Base-by-base conservation (phyloP, 64 coral and sea anemone genomes). In the Porites lutea region DNA sequence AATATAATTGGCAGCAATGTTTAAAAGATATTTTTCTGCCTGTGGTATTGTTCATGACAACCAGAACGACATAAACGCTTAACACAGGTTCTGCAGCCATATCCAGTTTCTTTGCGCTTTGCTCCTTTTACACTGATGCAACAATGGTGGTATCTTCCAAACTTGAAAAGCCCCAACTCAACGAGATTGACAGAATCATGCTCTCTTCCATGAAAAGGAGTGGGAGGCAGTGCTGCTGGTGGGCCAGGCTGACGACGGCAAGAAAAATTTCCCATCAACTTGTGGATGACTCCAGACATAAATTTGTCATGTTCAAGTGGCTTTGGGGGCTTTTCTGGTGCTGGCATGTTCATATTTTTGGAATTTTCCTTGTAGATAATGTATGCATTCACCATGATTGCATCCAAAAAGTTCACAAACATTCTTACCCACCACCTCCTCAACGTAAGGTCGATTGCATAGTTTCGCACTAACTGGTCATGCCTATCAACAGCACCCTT, bases 401-500 rank as follows among this genome's bases (percentile, higher is more conserved):
- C 54, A 23, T 55, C 77, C n/a, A 79, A 57, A 15, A 79, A 18
- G 46, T 84, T 23, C 6, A 84, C 2, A 65, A 65, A 84, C 14
- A 84, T 84, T 45, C 60, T 59, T 2, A 84, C 16, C 81, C 81
- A 84, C 81, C 81, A 84, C 9, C 61, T 2, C 48, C 44, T 83
- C 8, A 59, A 83, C 60, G 66, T 83, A 60, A 2, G 81, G 19
- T 84, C 81, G 15, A 67, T 67, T 46, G 81, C 81, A 84, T 84
- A 65, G 8, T 59, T 16, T 14, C 67, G 65, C 14, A 46, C 67
- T 37, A 65, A 5, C 54, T 79, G 76, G n/a, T 79, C 76, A 54
- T 51, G 52, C 21, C 54, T 79, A 21, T 79, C 76, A 5, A 79
- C 53, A 8, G 76, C 76, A 51, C 76, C 48, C 76, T 54, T 79